phyloP scores from a whole-genome alignment of 2,888 invertebrate genomes.

The Pelosia muscerda region DNA sequence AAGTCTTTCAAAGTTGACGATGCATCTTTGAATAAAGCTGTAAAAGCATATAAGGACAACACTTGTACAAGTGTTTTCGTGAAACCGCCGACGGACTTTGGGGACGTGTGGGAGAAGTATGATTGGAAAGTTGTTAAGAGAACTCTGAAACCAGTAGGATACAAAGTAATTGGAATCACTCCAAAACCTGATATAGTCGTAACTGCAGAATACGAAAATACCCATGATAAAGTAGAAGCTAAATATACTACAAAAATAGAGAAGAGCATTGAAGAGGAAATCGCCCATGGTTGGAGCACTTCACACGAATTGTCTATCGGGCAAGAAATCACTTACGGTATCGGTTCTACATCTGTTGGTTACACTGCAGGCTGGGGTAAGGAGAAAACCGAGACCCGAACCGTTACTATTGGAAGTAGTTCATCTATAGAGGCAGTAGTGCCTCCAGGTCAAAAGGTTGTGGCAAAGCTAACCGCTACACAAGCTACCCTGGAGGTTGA shows the following conservation, averaged over 20 bases:
- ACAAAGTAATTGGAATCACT: no score
- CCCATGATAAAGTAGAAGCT: no score
- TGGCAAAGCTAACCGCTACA: background rate
- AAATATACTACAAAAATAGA: no score
- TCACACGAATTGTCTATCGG: background rate
- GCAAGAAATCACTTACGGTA: background rate
- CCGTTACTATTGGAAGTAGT: background rate
- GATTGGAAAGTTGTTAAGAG: no score
- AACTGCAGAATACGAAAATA: no score
- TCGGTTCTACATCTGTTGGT: background rate
- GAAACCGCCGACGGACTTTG: no score
- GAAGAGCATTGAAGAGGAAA: background rate
- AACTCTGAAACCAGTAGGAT: no score
- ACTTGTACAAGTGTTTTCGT: no score
- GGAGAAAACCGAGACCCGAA: background rate
- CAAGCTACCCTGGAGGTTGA: background rate
- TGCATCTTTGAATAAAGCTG: background rate
- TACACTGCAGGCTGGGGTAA: slow-evolving; percentile 8
- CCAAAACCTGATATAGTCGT: no score
- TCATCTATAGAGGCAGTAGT: background rate
- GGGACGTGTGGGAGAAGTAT: no score
- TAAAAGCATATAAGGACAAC: background rate
- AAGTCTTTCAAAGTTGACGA: background rate
- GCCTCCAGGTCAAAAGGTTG: background rate
- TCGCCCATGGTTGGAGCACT: background rate